Evolutionary conservation across 2,888 invertebrate genomes (phyloP).

Genomic region (Onthophagus sagittarius): DNA sequence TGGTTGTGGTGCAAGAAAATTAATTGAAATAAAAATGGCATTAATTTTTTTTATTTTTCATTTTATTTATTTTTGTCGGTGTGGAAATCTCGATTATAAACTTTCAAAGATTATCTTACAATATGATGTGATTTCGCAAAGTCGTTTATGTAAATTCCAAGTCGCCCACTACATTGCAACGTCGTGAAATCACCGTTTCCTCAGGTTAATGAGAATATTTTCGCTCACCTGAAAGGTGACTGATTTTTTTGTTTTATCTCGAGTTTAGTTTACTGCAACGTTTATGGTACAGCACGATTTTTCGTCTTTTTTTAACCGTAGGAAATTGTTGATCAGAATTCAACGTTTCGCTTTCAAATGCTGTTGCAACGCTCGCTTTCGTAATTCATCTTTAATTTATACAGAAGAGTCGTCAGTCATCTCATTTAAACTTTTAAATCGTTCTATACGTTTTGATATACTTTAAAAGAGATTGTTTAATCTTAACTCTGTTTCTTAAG

Average conservation of each 20-base stretch:
- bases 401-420: not conserved
- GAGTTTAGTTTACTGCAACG: not conserved
- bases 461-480: not conserved
- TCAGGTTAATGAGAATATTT: conserved; percentile 10
- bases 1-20: not conserved
- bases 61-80: not conserved
- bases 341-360: not conserved
- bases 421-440: not conserved
- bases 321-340: not conserved
- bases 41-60: not conserved
- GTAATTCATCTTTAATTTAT: not conserved
- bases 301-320: not conserved
- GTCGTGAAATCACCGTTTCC: not conserved
- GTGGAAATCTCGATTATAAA: not conserved
- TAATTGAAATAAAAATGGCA: not conserved
- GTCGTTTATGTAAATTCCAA: not conserved
- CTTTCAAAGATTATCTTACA: not conserved
- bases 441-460: not conserved
- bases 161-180: not conserved
- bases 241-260: not conserved
- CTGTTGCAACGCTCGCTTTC: not conserved
- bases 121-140: not conserved
- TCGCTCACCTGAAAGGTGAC: conserved; percentile 7
- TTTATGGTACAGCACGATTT: conserved; percentile 8
- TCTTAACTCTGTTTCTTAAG: not conserved